Evolutionary conservation across 2,113 vertebrate genomes (phyloP), one percentile per base, ranked within the genome.

Genomic region (Megaleporinus macrocephalus): DNA sequence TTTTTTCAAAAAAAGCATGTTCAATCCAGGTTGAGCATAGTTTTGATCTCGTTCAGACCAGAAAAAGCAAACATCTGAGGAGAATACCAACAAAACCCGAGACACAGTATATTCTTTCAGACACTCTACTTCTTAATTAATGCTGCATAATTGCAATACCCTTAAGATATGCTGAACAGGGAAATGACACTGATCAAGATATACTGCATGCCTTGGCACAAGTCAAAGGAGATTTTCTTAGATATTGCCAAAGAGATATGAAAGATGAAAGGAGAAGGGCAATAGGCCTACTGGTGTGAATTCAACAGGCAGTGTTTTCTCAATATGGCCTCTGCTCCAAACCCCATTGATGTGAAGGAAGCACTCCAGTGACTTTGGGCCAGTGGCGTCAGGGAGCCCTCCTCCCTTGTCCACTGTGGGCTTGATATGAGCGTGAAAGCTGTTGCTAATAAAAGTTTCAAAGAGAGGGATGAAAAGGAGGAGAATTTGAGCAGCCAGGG

Each of bases 391-490:
- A 62, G 79, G 86, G 76, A 84, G 79, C 69, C 85, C 78, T 62
- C 79, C 74, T 86, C 79, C 80, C 87, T 81, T 85, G 77, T 89
- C 80, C 24, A 1, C 53, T 84, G 86, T 84, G 86, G 91, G 83
- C 82, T 87, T 88, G 90, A 86, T 85, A 86, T 88, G 84, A 89
- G 90, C 87, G 79, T 86, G 85, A 90, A 91, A 90, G 90, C 91
- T 93, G 92, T 90, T 89, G 89, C 91, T 91, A 91, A 93, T 91
- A 91, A 91, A 93, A 93, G 88, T 91, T 89, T 88, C 88, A 90
- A 92, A 89, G 88, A 86, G 86, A 88, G 87, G 81, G 87, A 90
- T 88, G 87, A 92, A 91, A 90, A 92, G 88, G 86, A 92, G 87
- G 80, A 89, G 88, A 89, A 86, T 88, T 78, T 83, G 83, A 90